Base-by-base conservation (phyloP, 2,797 vertebrate species). In the Eulemur coronatus region DNA sequence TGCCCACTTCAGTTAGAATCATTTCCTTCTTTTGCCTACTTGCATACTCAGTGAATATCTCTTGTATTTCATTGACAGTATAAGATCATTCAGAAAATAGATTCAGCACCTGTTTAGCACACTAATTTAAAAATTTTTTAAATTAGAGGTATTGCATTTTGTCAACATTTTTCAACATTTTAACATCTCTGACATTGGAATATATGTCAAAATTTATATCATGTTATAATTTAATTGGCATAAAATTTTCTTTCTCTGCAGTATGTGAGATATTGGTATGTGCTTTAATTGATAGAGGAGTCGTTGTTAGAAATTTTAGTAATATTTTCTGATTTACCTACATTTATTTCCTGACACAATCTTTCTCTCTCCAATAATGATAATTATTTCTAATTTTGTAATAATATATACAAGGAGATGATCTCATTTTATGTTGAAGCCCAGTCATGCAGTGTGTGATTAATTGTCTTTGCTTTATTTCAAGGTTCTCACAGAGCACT, bases 21-120 rank as follows among this genome's bases (percentile, higher is more conserved):
- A 94, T 78, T 33, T 76, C 48, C 14, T 91, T 24, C n/a, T 73
- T 95, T 73, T 91, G 11, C 59, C 59, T 65, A 59, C 43, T 26
- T 91, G 78, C 28, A 35, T 72, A 84, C 6, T 89, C 43, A 86
- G 38, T 48, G 38, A 91, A 59, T 57, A n/a, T 0, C 7, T 28
- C 48, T 33, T 67, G 33, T 73, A 73, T 94, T 95, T 96, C 75
- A 78, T 11, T 50, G 55, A 75, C 22, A 91, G 26, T 59, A 41
- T 87, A 38, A 87, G 10, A 94, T 84, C 95, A 91, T 81, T 87
- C 24, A 92, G 86, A 96, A 93, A 89, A 92, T 48, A 93, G 11
- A 86, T 63, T 75, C 55, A 57, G n/a, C 20, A 91, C 17, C 41
- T 91, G 18, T 50, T 92, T 30, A 95, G 61, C 28, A 41, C 26